phyloP scores from a whole-genome alignment of 2,113 vertebrate species.

The Aphyosemion australe region DNA sequence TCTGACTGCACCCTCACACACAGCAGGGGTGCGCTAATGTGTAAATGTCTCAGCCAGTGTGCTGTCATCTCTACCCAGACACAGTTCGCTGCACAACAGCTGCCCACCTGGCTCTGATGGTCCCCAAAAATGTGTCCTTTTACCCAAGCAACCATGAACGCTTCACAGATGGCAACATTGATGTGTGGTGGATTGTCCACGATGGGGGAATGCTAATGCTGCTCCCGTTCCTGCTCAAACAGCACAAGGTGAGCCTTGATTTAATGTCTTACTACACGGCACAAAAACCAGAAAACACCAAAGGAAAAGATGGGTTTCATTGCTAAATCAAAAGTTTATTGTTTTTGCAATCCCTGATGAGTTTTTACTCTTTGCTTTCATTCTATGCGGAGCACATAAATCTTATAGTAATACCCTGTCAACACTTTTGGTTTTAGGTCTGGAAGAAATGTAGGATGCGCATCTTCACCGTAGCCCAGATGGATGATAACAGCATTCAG shows the following conservation, averaged over 20 bases:
- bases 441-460: conserved; percentile 98
- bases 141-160: conserved; percentile 98
- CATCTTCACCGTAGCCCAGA: conserved; percentile 98
- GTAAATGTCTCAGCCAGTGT: conserved; percentile 17
- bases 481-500: conserved; percentile 99
- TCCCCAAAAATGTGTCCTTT: conserved; percentile 97
- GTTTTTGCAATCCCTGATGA: too few species aligned
- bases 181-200: conserved; percentile 99
- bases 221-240: conserved; percentile 94
- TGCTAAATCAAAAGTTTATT: not conserved
- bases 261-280: not conserved
- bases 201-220: conserved; percentile 99
- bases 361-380: not conserved
- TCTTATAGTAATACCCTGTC: not conserved
- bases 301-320: not conserved
- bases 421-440: conserved; percentile 78
- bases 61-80: conserved; percentile 74
- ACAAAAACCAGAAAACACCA: not conserved
- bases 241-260: conserved; percentile 88
- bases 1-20: conserved; percentile 3
- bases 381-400: not conserved
- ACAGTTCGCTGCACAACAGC: conserved; percentile 97
- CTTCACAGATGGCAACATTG: conserved; percentile 94
- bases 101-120: conserved; percentile 93
- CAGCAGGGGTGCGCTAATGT: conserved; percentile 2